Base-by-base conservation (phyloP, 1,140 invertebrate species). In the Orius laevigatus region DNA sequence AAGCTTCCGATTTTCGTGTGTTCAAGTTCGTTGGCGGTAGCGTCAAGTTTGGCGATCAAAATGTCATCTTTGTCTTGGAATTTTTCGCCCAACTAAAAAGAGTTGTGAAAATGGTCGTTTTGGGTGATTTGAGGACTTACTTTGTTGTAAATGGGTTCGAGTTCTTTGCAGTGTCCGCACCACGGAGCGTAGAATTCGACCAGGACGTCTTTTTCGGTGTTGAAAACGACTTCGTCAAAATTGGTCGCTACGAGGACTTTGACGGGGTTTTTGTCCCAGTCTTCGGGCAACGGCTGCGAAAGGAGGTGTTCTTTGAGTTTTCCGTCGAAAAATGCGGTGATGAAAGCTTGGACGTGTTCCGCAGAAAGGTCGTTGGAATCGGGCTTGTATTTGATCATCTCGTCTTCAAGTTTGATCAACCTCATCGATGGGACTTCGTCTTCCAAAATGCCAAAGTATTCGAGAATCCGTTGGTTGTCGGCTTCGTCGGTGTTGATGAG, bases 101-200 rank as follows among this genome's bases (percentile, higher is more conserved):
- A 48, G 39, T 15, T 43, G 16, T 38, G 33, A 16, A 12, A 38
- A 38, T 12, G 36, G 3, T 38, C 11, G 3, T 12, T 12, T 38
- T 38, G n/a, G 15, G 15, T 3, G 36, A 34, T 34, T 34, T 34
- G 15, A 10, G n/a, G 36, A 38, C 55, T 48, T 57, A 73, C 69
- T 56, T 66, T 60, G 54, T 98, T 92, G 67, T 92, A 98, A 66
- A 96, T 96, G 19, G 95, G 95, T 54, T 73, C 85, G 55, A 98
- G 70, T 63, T 96, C 85, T 66, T 97, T 95, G 74, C 94, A 98
- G 64, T 98, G 93, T 51, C 88, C 82, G 63, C 85, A 89, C 94
- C 94, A 98, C 50, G 93, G 91, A 33, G 92, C 92, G 68, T 96
- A 98, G 71, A 98, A 99, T 72, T 98, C 93, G 55, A 99, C 93